These are phyloP conservation scores for Nothocercus julius DNA, from an alignment of 2,113 vertebrate genomes.

Conservation along the genomic window DNA sequence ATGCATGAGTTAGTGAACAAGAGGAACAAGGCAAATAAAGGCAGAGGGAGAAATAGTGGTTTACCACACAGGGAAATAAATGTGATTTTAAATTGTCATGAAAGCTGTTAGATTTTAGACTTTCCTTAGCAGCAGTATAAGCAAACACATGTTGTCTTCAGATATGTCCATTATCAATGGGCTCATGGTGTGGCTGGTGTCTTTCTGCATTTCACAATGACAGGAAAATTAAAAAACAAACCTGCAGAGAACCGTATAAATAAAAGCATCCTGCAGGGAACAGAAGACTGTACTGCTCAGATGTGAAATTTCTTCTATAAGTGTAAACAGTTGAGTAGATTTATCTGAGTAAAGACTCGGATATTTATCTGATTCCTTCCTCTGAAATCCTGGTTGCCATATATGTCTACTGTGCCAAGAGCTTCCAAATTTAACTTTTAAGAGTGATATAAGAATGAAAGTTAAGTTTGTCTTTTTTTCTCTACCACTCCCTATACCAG, in stretches of 20 bases:
- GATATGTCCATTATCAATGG: not conserved
- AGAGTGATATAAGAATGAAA: not conserved
- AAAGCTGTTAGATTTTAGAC: not conserved
- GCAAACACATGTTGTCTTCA: not conserved
- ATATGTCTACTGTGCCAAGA: not conserved
- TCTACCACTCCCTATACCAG: not conserved
- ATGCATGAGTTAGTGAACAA: slow-evolving; percentile 17
- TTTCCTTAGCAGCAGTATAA: not conserved
- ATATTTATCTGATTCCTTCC: not conserved
- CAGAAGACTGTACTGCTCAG: not conserved
- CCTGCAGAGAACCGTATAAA: not conserved
- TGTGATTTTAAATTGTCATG: not conserved
- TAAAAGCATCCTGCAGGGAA: not conserved
- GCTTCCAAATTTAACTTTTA: not conserved
- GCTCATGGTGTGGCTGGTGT: no score
- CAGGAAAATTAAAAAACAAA: not conserved
- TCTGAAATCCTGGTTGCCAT: not conserved
- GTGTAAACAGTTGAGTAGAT: not conserved
- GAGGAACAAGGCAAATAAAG: not conserved
- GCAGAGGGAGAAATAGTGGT: not conserved
- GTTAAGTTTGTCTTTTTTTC: not conserved
- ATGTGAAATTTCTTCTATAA: not conserved
- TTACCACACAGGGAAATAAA: not conserved
- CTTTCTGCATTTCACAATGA: not conserved
- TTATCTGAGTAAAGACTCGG: not conserved